Evolutionary conservation across 2,888 invertebrate genomes (phyloP).

Genomic region (Chymomyza caudatula): DNA sequence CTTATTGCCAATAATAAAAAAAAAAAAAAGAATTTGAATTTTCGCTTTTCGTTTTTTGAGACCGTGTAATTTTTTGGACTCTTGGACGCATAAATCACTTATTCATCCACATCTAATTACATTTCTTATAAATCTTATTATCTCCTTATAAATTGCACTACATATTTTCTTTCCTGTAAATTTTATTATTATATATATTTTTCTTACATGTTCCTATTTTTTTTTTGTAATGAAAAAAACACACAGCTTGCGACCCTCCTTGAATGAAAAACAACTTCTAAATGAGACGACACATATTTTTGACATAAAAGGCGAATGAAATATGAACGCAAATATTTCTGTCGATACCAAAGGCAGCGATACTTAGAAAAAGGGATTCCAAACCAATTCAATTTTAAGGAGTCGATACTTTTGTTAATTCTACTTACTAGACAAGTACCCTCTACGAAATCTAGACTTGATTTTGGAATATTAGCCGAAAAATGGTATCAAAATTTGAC

Average conservation of each 20-base stretch:
- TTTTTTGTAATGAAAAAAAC: background rate
- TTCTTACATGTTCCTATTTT: slow-evolving; percentile 23
- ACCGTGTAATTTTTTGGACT: too few species aligned
- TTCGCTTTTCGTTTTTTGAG: background rate
- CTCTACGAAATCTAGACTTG: too few species aligned
- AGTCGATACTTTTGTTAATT: background rate
- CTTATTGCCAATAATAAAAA: too few species aligned
- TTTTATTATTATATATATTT: background rate
- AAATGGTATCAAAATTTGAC: too few species aligned
- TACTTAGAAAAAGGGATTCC: background rate
- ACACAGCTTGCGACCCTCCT: slow-evolving; percentile 30
- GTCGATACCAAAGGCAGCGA: background rate
- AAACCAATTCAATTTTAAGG: background rate
- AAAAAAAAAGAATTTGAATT: too few species aligned
- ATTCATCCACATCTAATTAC: background rate
- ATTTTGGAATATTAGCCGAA: too few species aligned
- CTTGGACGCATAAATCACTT: background rate
- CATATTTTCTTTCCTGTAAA: slow-evolving; percentile 1
- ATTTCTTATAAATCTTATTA: too few species aligned
- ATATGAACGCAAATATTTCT: too few species aligned
- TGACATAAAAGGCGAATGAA: too few species aligned
- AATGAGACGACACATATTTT: slow-evolving; percentile 41
- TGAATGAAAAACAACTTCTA: slow-evolving; percentile 18
- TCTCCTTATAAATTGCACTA: too few species aligned
- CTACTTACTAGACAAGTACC: too few species aligned